Base-by-base conservation (phyloP, 2,888 invertebrate genomes). In the Corythucha ciliata region DNA sequence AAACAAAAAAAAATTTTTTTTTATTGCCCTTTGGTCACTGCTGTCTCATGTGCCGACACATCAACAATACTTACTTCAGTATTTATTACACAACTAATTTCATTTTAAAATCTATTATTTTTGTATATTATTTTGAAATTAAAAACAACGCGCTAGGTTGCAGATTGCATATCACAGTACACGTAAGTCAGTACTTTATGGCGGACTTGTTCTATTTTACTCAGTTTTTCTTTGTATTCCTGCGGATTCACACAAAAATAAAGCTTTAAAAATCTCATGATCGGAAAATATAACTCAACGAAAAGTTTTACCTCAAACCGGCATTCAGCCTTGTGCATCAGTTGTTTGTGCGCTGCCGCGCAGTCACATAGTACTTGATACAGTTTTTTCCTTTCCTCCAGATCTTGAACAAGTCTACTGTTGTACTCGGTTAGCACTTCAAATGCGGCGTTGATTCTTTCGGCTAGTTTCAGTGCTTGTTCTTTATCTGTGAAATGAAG, bases 201-300 rank as follows among this genome's bases (percentile, higher is more conserved):
- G 64, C 90, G 78, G 14, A 94, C 87, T 41, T 79, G 79, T 65
- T 84, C 81, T 41, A 93, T 83, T 70, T 90, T 91, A 61, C 82
- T 79, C 55, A 93, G 73, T 68, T 91, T 92, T 62, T 85, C 82
- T 68, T 84, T 87, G 70, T 90, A 92, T 68, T 94, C 93, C 92
- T 94, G 73, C 58, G 57, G 58, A 55, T 41, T 25, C 32, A 45
- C 20, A 40, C 14, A 42, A 25, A 4, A 42, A 27, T 25, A 42
- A 18, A 18, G 14, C 12, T 27, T 42, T 18, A 29, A 29, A 29
- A 29, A 10, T 29, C 10, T 10, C 8, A n/a, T 8, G 29, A 29
- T 10, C 8, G 8, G n/a, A 29, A 29, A 29, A 29, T 29, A 10
- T 29, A 29, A 10, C 29, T 10, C 8, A 29, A 29, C 8, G 8